A percentile compares a stretch with the other conserved stretches of the same genome.
These are phyloP conservation scores for Takifugu flavidus DNA, from an alignment of 2,113 vertebrate species.

Conservation along the genomic window DNA sequence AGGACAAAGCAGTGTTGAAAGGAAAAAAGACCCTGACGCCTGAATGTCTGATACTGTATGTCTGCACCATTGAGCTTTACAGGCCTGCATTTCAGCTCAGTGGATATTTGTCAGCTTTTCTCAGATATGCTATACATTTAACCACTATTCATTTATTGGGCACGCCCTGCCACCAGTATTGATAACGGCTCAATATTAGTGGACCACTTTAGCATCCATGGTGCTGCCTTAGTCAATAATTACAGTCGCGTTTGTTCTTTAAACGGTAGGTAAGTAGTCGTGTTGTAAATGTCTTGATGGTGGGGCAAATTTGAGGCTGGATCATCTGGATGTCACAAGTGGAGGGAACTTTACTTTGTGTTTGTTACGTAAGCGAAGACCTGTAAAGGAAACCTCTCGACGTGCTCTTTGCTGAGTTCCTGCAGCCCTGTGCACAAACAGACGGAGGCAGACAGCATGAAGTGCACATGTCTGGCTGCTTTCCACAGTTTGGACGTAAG, in stretches of 20 bases:
- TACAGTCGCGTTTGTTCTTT: too few species aligned
- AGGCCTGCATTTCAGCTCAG: background rate
- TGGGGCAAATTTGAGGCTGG: too few species aligned
- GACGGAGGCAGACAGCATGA: background rate
- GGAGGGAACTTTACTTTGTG: too few species aligned
- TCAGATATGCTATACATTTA: too few species aligned
- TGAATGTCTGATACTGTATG: constrained; percentile 58
- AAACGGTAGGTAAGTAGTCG: too few species aligned
- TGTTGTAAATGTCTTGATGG: too few species aligned
- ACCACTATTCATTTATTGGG: background rate
- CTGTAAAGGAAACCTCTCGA: too few species aligned
- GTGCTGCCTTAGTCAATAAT: too few species aligned
- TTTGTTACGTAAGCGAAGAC: too few species aligned
- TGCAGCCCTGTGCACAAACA: background rate
- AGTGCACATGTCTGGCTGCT: constrained; percentile 27
- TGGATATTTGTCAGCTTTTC: background rate
- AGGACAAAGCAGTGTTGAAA: constrained; percentile 55
- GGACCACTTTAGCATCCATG: too few species aligned
- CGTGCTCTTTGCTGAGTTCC: too few species aligned
- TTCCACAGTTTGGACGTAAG: constrained; percentile 31
- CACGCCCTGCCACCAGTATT: background rate
- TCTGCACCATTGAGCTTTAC: constrained; percentile 11
- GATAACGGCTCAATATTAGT: background rate
- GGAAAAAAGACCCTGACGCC: constrained; percentile 51
- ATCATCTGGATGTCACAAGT: too few species aligned